These are phyloP conservation scores for Zaprionus taronus DNA, from an alignment of 1,140 invertebrate genomes.

Conservation along the genomic window DNA sequence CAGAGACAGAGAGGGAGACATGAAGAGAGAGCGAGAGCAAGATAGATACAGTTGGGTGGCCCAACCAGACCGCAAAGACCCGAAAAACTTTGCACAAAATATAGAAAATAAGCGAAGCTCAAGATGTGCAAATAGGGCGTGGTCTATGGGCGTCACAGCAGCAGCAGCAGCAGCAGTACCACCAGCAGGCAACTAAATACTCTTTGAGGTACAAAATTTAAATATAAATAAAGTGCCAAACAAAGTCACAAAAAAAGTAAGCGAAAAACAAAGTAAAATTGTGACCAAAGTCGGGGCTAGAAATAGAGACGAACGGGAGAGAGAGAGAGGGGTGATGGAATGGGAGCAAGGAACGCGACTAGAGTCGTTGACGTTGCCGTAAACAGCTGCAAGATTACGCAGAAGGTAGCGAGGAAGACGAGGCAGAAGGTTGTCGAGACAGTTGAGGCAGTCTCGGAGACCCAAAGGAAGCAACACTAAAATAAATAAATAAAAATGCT, in stretches of 20 bases:
- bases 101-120: constrained; percentile 63
- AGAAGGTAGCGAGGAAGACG: neutral
- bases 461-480: constrained; percentile 60
- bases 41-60: neutral
- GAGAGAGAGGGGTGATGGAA: neutral
- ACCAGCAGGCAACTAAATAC: constrained; percentile 65
- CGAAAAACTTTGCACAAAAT: constrained; percentile 59
- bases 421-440: neutral
- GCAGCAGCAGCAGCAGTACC: neutral
- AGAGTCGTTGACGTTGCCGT: constrained; percentile 46
- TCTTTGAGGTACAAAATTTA: constrained; percentile 79
- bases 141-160: neutral
- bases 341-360: constrained; percentile 32
- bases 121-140: constrained; percentile 44
- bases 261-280: constrained; percentile 29
- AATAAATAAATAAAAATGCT: constrained; percentile 81
- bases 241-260: constrained; percentile 64
- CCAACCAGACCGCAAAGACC: constrained; percentile 23
- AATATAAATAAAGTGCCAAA: constrained; percentile 82
- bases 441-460: neutral
- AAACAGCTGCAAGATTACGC: constrained; percentile 62
- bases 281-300: constrained; percentile 30
- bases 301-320: neutral
- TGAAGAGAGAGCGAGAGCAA: neutral
- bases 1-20: neutral